Base-by-base conservation (phyloP, 2,113 vertebrate genomes). In the Paradoxurus hermaphroditus region DNA sequence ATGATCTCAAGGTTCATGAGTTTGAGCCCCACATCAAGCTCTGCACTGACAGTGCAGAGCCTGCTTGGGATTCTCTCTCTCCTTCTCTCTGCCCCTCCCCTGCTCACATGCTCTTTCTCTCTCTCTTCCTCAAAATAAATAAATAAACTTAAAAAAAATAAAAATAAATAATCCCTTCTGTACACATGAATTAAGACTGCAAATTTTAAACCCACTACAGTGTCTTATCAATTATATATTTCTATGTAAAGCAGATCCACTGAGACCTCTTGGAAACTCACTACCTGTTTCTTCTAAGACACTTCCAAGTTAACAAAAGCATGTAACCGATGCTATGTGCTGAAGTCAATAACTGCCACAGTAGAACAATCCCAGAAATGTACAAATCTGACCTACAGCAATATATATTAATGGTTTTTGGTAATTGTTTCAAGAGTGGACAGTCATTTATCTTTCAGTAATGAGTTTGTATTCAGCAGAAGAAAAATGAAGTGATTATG, bases 401-500 rank as follows among this genome's bases (percentile, higher is more conserved):
- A 72, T 16, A 29, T 29, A 34, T 73, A 82, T 39, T 49, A 90
- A 85, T 77, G 44, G 41, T 21, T 83, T 77, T 36, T 21, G 59
- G 14, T 36, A 78, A 78, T 31, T 92, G 51, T 82, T 89, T 56
- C 12, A 88, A 67, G 79, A 82, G 19, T 15, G 19, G 78, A 62
- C 10, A 56, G 79, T 68, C 92, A 56, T 88, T 94, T 93, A 6
- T 96, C 81, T 89, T 89, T 94, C 73, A 53, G 81, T 67, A 93
- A 77, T 19, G 25, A 88, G 63, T 46, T 23, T 91, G 36, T 86
- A 63, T 89, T 87, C 79, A 90, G 56, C 46, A 65, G 62, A 95
- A 93, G 90, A 96, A 91, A 91, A 82, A 93, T 72, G 82, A 84
- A 88, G 82, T 89, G 88, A 91, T 97, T 92, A 88, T 34, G 18